Base-by-base conservation (phyloP, 2,797 vertebrate species). In the Arrhamphus sclerolepis region DNA sequence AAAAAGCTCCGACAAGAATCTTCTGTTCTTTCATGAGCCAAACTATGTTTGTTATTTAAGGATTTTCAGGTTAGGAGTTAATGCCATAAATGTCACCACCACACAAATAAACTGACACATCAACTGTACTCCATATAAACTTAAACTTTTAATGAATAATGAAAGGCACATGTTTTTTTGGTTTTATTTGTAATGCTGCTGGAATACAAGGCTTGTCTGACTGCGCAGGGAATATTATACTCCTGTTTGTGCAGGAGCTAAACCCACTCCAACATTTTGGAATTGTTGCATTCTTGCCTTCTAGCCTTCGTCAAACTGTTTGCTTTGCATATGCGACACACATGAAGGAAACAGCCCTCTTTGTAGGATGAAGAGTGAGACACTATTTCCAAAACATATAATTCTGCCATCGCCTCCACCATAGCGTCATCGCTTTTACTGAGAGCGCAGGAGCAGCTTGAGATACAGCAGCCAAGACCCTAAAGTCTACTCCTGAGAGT, bases 311-410 rank as follows among this genome's bases (percentile, higher is more conserved):
- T 71, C 80, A 40, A 43, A 0, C 44, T 19, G 82, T 83, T 87
- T 81, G 38, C 58, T 70, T 62, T 81, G 64, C 52, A 62, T 66
- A 59, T 34, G 71, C 16, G 66, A 71, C 61, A 70, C 38, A 11
- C 44, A 4, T 18, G 31, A 29, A 56, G 78, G 60, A 85, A 79
- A 79, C 49, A 42, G 77, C 22, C 21, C 26, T 63, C 81, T 87
- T 83, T 86, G 83, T 72, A 75, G n/a, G 73, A 69, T 29, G 38
- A 17, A 57, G 65, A 63, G 56, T 77, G 83, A 77, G 66, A 59
- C 81, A 57, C 65, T 61, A 51, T 87, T 90, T 88, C 88, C 78
- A 77, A 86, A 89, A 87, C 82, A 81, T 72, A 69, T 72, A 78
- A 83, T 70, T 84, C 67, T 56, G 44, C 61, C 39, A 55, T 56